Base-by-base conservation (phyloP, 1,140 invertebrate genomes). In the Aradophagus sp. region DNA sequence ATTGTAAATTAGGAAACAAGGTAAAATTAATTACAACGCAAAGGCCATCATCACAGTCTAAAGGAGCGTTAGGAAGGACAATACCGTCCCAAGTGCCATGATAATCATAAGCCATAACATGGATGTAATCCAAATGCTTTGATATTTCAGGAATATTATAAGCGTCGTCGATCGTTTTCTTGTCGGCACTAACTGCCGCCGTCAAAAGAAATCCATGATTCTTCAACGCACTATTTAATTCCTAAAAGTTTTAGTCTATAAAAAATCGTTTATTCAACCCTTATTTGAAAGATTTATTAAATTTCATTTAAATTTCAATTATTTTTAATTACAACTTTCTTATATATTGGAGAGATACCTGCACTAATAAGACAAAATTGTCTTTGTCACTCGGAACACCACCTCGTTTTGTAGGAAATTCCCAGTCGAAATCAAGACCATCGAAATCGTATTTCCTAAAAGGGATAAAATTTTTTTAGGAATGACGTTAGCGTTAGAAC, bases 61-160 rank as follows among this genome's bases (percentile, higher is more conserved):
- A 59, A 0, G 90, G 91, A 0, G 93, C 89, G 77, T 95, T 95
- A 13, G 92, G 89, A 0, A 92, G 91, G 0, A 93, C 91, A 35
- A 86, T 87, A 0, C 84, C 86, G 73, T 96, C 92, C 93, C 94
- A 96, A 2, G 90, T 87, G 2, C 94, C 94, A 74, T 96, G 93
- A 82, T 95, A 96, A 84, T 97, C 95, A 77, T 96, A 97, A 52
- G 91, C 91, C 94, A 96, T 96, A 62, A 97, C 88, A 73, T 96
- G 94, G 14, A 97, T 89, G 31, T 91, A 92, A 82, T 97, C 93
- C 10, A 96, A 80, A 76, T 92, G 89, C 5, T 89, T 82, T 0
- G 91, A 90, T 19, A 97, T 85, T 70, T 89, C 86, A 5, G 87
- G 83, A 11, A 97, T 87, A 78, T 96, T 91, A 72, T 97, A 97